Evolutionary conservation across 2,888 invertebrate species (phyloP), one percentile per base, ranked within the genome.

Genomic region (Bibio marci): DNA sequence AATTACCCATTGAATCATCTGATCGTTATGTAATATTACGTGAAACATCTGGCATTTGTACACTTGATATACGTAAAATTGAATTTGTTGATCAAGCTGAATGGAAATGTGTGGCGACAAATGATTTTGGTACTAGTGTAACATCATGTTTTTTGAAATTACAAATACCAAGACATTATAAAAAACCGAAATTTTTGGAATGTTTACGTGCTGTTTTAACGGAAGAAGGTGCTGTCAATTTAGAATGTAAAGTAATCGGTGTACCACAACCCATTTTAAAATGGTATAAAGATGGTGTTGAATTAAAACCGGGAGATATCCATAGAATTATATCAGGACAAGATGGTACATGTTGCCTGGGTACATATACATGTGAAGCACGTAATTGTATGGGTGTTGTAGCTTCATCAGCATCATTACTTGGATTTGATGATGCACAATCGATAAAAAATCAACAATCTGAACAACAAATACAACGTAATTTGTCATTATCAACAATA

Each of bases 201-300:
- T 80, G 80, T 46, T 65, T 90, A 4, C 70, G 82, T 48, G 90
- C 88, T 1, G 79, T 87, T 30, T 64, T 90, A 14, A 85, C 86
- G 0, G 83, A 87, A 45, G 86, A 86, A 59, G 62, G 42, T 30
- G 85, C 88, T 10, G 90, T 90, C 1, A 88, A 88, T 59, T 67
- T 90, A 43, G 90, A 90, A 58, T 90, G 90, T 57, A 90, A 90
- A 64, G 87, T 88, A 1, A 87, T 88, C n/a, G 35, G 35, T 17
- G 86, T 88, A 3, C 88, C 88, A 0, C 87, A 87, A 52, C 88
- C 88, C 1, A 66, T 77, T n/a, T 63, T 90, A 1, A 87, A 85
- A 52, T 90, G 90, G 90, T 90, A 83, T 56, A 90, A 90, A 61
- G 90, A 90, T 55, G 88, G 87, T 0, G 74, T 79, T 39, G 87